Evolutionary conservation across 2,888 invertebrate species (phyloP).

Genomic region (Hirtodrosophila cameraria): DNA sequence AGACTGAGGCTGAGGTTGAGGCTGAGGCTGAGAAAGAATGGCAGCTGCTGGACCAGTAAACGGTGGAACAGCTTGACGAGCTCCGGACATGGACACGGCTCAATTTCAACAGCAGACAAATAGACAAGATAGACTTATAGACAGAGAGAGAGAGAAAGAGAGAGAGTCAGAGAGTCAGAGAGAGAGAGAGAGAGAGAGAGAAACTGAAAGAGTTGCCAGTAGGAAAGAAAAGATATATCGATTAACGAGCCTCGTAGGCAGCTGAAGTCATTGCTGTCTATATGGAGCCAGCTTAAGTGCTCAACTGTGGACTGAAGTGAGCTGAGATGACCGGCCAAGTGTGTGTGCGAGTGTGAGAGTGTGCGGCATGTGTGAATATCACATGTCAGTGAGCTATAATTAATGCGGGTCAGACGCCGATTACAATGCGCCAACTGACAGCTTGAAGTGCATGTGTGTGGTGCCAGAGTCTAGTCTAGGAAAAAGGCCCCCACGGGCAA

Average conservation of each 20-base stretch:
- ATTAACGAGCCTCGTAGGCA: slow-evolving; percentile 68
- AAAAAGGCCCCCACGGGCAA: slow-evolving; percentile 45
- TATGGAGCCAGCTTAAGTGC: slow-evolving; percentile 67
- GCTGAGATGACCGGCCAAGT: slow-evolving; percentile 12
- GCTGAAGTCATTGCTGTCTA: slow-evolving; percentile 57
- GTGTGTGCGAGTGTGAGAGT: slow-evolving; percentile 24
- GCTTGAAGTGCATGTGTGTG: slow-evolving; percentile 69
- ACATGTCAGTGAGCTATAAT: slow-evolving; percentile 79
- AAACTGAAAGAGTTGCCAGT: slow-evolving; percentile 48
- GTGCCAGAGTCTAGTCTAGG: slow-evolving; percentile 36
- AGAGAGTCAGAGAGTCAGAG: no score
- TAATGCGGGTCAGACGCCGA: slow-evolving; percentile 80
- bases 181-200: not conserved
- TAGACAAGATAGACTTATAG: slow-evolving; percentile 10
- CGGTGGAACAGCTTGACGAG: slow-evolving; percentile 43
- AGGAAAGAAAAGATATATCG: slow-evolving; percentile 60
- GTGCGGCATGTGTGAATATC: slow-evolving; percentile 73
- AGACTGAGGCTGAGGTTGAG: slow-evolving; percentile 5
- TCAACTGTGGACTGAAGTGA: slow-evolving; percentile 51
- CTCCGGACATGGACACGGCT: slow-evolving; percentile 59
- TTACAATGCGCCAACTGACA: slow-evolving; percentile 79
- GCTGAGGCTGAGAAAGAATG: slow-evolving; percentile 31
- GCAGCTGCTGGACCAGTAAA: slow-evolving; percentile 39
- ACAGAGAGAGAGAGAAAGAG: not conserved
- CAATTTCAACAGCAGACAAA: slow-evolving; percentile 59